Percentiles rank a stretch among this genome's conserved stretches.
These are phyloP conservation scores for Saxidomus purpurata DNA, from an alignment of 1,140 invertebrate genomes.

Conservation along the genomic window DNA sequence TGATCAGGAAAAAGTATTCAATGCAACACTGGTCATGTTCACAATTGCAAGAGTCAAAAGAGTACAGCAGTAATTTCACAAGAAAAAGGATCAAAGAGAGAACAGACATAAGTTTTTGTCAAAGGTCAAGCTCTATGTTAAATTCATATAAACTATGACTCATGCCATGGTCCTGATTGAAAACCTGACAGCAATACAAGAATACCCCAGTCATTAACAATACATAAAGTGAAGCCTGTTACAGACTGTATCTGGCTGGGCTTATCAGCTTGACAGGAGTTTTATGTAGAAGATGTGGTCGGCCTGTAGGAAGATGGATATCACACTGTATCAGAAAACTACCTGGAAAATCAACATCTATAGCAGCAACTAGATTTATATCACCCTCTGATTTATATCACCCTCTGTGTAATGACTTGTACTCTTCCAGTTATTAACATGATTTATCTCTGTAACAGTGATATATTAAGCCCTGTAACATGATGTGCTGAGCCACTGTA, in stretches of 20 bases:
- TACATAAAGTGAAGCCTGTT: not conserved
- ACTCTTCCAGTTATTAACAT: not conserved
- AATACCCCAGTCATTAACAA: no score
- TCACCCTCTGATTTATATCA: not conserved
- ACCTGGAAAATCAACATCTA: slow-evolving; percentile 4
- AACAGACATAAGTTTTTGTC: no score
- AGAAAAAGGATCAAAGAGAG: no score
- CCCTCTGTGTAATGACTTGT: not conserved
- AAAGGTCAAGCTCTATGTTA: no score
- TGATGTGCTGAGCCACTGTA: not conserved
- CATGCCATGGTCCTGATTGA: no score
- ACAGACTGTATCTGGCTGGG: not conserved
- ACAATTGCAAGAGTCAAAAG: no score
- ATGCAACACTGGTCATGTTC: no score
- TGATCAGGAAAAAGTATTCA: no score
- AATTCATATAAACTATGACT: no score
- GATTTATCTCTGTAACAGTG: not conserved
- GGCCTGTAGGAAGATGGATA: slow-evolving; percentile 3
- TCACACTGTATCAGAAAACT: not conserved
- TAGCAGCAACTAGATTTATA: not conserved
- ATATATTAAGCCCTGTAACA: no score
- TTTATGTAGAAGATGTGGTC: not conserved
- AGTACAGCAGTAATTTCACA: no score
- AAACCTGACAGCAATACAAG: no score
- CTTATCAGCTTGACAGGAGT: slow-evolving; percentile 19